phyloP scores from a whole-genome alignment of 2,888 invertebrate species.

The Stratiomys singularior region DNA sequence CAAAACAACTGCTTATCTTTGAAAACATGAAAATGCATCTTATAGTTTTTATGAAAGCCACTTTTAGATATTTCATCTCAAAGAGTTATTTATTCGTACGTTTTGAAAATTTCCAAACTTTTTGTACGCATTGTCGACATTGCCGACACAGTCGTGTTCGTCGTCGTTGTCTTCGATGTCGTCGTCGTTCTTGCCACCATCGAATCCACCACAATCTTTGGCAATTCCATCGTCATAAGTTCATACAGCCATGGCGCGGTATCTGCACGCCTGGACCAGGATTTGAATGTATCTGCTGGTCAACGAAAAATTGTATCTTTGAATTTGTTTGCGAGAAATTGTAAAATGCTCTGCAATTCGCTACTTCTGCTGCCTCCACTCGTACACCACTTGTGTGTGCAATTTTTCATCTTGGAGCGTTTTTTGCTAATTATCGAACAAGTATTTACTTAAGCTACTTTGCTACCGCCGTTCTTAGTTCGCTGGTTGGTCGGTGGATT shows the following conservation, averaged over 20 bases:
- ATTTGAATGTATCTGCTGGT: slow-evolving; percentile 18
- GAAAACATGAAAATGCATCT: slow-evolving; percentile 26
- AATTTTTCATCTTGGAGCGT: slow-evolving; percentile 42
- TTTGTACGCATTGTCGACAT: slow-evolving; percentile 10
- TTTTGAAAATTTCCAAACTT: slow-evolving; percentile 22
- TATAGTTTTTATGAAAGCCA: slow-evolving; percentile 23
- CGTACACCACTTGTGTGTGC: slow-evolving; percentile 23
- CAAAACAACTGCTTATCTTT: slow-evolving; percentile 7
- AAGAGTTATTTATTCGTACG: slow-evolving; percentile 30
- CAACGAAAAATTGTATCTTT: slow-evolving; percentile 32
- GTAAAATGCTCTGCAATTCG: slow-evolving; percentile 36
- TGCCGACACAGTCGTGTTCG: neutral
- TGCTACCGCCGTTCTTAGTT: slow-evolving; percentile 4
- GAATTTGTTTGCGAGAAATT: slow-evolving; percentile 29
- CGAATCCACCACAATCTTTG: neutral
- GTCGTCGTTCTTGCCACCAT: neutral
- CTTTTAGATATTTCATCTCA: slow-evolving; percentile 19
- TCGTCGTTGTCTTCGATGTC: neutral
- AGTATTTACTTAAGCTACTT: slow-evolving; percentile 40
- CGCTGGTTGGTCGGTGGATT: neutral
- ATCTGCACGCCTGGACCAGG: neutral
- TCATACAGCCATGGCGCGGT: neutral
- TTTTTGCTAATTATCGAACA: slow-evolving; percentile 44
- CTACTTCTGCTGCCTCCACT: slow-evolving; percentile 23
- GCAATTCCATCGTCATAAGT: slow-evolving; percentile 3